phyloP scores from a whole-genome alignment of 2,797 vertebrate species.

The Pseudochirops cupreus region DNA sequence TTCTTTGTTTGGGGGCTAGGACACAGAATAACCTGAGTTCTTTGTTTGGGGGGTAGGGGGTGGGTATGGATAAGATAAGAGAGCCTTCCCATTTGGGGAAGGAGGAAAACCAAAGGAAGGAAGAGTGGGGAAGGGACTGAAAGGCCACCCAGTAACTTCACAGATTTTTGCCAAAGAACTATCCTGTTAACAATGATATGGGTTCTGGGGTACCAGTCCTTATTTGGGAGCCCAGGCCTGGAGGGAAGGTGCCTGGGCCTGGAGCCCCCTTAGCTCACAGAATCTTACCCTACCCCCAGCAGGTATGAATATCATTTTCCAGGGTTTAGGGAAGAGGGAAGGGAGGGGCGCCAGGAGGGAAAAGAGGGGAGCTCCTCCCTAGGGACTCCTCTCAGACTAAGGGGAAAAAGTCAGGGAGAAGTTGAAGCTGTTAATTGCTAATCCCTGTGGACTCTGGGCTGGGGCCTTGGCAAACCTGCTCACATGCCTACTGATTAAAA shows the following conservation, averaged over 20 bases:
- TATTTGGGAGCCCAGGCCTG: not conserved
- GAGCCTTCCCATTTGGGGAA: not conserved
- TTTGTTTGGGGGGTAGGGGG: not conserved
- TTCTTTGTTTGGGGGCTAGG: not conserved
- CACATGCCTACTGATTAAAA: slow-evolving; percentile 36
- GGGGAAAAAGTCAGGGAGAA: not conserved
- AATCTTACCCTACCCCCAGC: not conserved
- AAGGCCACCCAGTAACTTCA: not conserved
- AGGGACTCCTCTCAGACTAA: not conserved
- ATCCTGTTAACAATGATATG: not conserved
- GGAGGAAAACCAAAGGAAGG: not conserved
- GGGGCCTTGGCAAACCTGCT: not conserved
- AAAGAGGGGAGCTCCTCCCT: not conserved
- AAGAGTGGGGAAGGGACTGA: not conserved
- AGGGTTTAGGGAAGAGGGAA: not conserved
- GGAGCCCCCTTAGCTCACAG: not conserved
- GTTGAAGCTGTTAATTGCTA: slow-evolving; percentile 23
- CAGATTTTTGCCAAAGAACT: not conserved
- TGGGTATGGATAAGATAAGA: not conserved
- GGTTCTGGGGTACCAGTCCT: not conserved
- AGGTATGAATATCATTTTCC: not conserved
- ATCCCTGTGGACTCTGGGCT: slow-evolving; percentile 35
- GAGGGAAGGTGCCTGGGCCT: not conserved
- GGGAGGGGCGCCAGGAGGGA: not conserved
- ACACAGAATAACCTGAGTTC: not conserved